Base-by-base conservation (phyloP, 2,888 invertebrate species). In the Nudaria mundana region DNA sequence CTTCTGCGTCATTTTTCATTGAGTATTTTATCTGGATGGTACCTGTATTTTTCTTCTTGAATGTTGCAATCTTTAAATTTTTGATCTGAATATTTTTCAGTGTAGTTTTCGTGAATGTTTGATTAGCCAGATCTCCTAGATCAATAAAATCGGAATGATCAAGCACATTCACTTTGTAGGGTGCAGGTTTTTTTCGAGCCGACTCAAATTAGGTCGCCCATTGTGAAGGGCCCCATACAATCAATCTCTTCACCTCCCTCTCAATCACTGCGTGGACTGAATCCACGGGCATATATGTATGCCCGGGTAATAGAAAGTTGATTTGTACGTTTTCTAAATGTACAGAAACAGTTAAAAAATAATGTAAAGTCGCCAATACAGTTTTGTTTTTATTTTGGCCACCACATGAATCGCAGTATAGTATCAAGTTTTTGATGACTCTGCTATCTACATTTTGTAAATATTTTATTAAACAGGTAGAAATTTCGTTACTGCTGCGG, bases 271-370 rank as follows among this genome's bases (percentile, higher is more conserved):
- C 44, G 28, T 53, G 52, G 28, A 55, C 40, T 22, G 30, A 37
- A 49, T 59, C 52, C 12, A 63, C 57, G 1, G 64, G 58, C 63
- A 62, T 62, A 39, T 59, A 57, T 7, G 55, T 57, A 37, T 66
- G 60, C 10, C 62, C 59, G 6, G 55, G 52, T 3, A 65, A 28
- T 13, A 65, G 38, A 30, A 47, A 63, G 24, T 54, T 57, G 13
- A 66, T 45, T 42, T 44, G 49, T 11, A 42, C 29, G 12, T 23
- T 24, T 18, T 36, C 29, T 14, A 40, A 12, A 36, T 44, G 35
- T 5, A 5, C 18, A 18, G 18, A 3, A 5, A 5, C 5, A 5
- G 3, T 18, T 18, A 18, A 18, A 5, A 18, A 18, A 5, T 18
- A 18, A 18, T 18, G 3, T 18, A 18, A 18, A 3, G 33, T 14